Percentiles rank a stretch among this genome's conserved stretches.
Conservation (phyloP, 2,797 vertebrate species). For the Poeciliopsis gracilis region DNA sequence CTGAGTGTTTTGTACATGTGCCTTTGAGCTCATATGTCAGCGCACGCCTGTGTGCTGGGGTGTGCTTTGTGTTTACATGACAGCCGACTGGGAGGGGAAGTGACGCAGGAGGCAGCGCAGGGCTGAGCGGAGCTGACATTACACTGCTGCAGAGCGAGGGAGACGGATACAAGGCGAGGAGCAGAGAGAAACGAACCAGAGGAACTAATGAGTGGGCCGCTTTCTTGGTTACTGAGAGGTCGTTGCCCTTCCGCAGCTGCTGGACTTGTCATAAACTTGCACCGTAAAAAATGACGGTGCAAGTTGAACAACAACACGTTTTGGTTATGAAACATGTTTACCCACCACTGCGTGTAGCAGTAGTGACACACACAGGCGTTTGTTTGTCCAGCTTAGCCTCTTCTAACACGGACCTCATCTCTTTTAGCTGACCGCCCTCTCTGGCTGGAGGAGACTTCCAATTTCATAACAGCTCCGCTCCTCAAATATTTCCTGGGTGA, state of each 20-base stretch:
- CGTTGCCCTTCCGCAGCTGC: slow-evolving; percentile 8
- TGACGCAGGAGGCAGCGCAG: slow-evolving; percentile 72
- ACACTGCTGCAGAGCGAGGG: slow-evolving; percentile 58
- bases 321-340: slow-evolving; percentile 70
- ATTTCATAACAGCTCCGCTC: slow-evolving; percentile 47
- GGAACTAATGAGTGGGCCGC: slow-evolving; percentile 44
- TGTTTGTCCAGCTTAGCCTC: slow-evolving; percentile 52
- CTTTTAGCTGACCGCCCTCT: slow-evolving; percentile 24
- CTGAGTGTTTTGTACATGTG: slow-evolving; percentile 36
- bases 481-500: slow-evolving; percentile 64
- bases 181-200: slow-evolving; percentile 46
- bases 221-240: slow-evolving; percentile 24
- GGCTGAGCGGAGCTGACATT: slow-evolving; percentile 67
- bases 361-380: slow-evolving; percentile 51
- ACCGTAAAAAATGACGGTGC: slow-evolving; percentile 38
- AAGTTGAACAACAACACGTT: slow-evolving; percentile 34
- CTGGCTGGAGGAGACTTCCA: slow-evolving; percentile 19
- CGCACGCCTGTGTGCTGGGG: slow-evolving; percentile 37
- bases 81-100: slow-evolving; percentile 68
- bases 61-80: slow-evolving; percentile 73
- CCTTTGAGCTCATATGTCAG: slow-evolving; percentile 23
- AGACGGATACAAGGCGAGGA: slow-evolving; percentile 24
- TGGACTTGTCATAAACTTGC: slow-evolving; percentile 16
- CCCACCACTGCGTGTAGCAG: slow-evolving; percentile 49
- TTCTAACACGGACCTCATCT: slow-evolving; percentile 44